Conservation (phyloP, 2,888 invertebrate species). For the Xestoiulus laeticollis region DNA sequence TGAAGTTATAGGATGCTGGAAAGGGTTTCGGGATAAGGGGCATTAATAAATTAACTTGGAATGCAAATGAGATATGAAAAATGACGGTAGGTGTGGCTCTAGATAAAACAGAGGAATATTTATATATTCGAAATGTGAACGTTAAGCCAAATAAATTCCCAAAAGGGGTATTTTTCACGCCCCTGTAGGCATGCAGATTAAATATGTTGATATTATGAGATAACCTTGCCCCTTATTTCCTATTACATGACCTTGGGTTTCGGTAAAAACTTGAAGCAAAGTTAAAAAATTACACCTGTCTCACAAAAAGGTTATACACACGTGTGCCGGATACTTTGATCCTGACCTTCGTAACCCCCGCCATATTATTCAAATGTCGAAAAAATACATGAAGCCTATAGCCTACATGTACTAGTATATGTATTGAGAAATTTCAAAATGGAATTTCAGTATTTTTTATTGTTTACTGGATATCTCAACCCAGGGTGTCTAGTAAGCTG, state of each 20-base stretch:
- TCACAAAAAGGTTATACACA: not conserved
- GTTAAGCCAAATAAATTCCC: not conserved
- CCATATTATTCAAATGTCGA: not conserved
- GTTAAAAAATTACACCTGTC: not conserved
- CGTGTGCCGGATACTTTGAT: conserved; percentile 3
- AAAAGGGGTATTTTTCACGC: not conserved
- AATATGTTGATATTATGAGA: not conserved
- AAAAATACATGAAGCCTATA: no score
- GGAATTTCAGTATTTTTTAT: not conserved
- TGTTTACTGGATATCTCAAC: not conserved
- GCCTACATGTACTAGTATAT: no score
- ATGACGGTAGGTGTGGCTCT: not conserved
- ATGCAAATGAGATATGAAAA: not conserved
- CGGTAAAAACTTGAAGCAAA: not conserved
- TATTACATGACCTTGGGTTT: conserved; percentile 26
- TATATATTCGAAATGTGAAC: not conserved
- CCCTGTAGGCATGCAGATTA: not conserved
- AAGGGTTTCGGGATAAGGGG: not conserved
- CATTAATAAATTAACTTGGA: not conserved
- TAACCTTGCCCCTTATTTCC: conserved; percentile 11
- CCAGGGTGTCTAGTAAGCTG: not conserved
- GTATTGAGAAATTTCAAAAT: not conserved
- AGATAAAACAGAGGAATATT: not conserved
- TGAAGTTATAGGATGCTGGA: no score
- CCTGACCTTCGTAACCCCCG: not conserved